Evolutionary conservation across 2,888 invertebrate species (phyloP).

Genomic region (Pomacea canaliculata): DNA sequence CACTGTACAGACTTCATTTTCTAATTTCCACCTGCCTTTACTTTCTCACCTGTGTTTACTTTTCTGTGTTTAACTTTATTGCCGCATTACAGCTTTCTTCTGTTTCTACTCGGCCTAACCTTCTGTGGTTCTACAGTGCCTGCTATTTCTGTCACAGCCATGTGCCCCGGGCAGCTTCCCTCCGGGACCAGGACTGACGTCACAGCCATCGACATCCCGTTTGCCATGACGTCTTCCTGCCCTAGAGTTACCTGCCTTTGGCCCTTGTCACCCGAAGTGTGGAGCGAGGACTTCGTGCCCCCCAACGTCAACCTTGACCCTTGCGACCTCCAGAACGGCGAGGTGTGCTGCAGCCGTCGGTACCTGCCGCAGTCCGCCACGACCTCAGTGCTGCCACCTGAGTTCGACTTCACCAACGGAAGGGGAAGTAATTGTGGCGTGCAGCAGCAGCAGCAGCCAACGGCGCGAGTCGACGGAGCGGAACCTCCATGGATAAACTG

Average conservation of each 20-base stretch:
- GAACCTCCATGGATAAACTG: slow-evolving; percentile 12
- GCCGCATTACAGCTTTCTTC: too few relatives aligned
- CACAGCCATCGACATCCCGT: not conserved
- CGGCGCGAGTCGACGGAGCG: not conserved
- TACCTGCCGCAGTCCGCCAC: not conserved
- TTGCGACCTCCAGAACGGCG: slow-evolving; percentile 49
- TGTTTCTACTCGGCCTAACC: too few relatives aligned
- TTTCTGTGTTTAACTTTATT: too few relatives aligned
- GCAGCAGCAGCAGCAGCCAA: not conserved
- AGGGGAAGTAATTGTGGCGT: slow-evolving; percentile 7
- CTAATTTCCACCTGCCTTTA: too few relatives aligned
- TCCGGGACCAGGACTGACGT: slow-evolving; percentile 2
- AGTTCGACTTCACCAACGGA: not conserved
- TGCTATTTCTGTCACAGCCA: too few relatives aligned
- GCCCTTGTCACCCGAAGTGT: slow-evolving; percentile 28
- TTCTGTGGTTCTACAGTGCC: too few relatives aligned
- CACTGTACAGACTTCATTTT: too few relatives aligned
- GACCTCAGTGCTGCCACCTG: not conserved
- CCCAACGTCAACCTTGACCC: slow-evolving; percentile 55
- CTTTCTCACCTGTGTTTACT: too few relatives aligned
- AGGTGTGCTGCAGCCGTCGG: slow-evolving; percentile 34
- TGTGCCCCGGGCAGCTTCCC: slow-evolving; percentile 9
- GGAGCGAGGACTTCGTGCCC: slow-evolving; percentile 45
- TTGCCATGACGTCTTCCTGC: not conserved
- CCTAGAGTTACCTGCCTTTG: not conserved